Percentiles rank a stretch among this genome's conserved stretches.
Evolutionary conservation across 2,797 vertebrate genomes (phyloP).

Genomic region (Philypnodon macrostomus): DNA sequence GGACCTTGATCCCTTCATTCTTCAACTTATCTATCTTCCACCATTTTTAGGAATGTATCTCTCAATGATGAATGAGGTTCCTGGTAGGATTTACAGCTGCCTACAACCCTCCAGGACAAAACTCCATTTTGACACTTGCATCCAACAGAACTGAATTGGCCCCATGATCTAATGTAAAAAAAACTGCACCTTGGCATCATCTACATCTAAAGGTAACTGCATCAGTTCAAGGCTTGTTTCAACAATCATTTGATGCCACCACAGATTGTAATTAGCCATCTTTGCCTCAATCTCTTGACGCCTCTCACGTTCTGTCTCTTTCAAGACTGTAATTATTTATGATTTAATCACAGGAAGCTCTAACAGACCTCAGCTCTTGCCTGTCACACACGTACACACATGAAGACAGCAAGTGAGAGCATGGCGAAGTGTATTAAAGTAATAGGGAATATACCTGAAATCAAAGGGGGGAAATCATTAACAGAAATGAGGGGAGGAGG

Average conservation of each 20-base stretch:
- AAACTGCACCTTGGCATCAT: background rate
- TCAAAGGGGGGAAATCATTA: too few species aligned
- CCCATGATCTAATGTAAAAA: background rate
- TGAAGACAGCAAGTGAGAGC: constrained; percentile 22
- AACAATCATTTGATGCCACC: constrained; percentile 49
- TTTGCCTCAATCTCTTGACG: constrained; percentile 28
- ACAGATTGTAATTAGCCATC: constrained; percentile 50
- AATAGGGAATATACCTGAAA: too few species aligned
- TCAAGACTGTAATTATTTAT: constrained; percentile 66
- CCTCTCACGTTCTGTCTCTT: constrained; percentile 43
- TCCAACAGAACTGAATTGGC: too few species aligned
- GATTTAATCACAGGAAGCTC: constrained; percentile 63
- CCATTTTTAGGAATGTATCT: too few species aligned
- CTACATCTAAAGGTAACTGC: constrained; percentile 21
- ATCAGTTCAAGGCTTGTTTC: constrained; percentile 43
- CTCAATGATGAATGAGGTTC: too few species aligned
- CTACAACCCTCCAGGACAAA: too few species aligned
- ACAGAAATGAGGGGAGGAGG: too few species aligned
- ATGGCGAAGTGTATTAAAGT: too few species aligned
- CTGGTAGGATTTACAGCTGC: too few species aligned
- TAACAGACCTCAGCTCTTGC: constrained; percentile 49
- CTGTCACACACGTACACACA: constrained; percentile 37
- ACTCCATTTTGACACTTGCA: too few species aligned
- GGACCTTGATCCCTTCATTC: too few species aligned
- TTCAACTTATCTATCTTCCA: too few species aligned